Conservation (phyloP, 2,888 invertebrate genomes). For the Mythimna albipuncta region DNA sequence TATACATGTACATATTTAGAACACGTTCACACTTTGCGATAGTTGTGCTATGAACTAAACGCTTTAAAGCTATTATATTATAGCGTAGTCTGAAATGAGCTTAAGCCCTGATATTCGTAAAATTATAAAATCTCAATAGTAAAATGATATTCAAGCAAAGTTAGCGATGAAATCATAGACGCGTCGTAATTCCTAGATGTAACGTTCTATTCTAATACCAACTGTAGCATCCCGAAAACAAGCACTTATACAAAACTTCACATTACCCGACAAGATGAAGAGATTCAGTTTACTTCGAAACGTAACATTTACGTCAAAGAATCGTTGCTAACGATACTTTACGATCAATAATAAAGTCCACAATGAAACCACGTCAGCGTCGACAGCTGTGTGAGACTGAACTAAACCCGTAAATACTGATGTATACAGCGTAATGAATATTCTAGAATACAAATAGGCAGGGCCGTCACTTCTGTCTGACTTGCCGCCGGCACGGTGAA, state of each 20-base stretch:
- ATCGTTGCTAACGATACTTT: slow-evolving; percentile 78
- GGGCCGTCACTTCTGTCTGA: slow-evolving; percentile 70
- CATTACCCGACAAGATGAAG: slow-evolving; percentile 36
- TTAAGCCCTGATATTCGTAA: background rate
- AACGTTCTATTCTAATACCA: slow-evolving; percentile 14
- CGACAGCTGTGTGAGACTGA: slow-evolving; percentile 75
- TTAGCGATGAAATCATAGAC: background rate
- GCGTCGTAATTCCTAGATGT: background rate
- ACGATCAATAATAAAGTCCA: slow-evolving; percentile 83
- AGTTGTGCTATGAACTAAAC: too few species aligned
- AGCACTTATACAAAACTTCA: slow-evolving; percentile 14
- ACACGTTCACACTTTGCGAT: too few species aligned
- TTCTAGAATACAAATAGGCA: slow-evolving; percentile 70
- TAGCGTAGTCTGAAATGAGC: too few species aligned
- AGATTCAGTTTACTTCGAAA: slow-evolving; percentile 53
- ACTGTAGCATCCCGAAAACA: slow-evolving; percentile 8
- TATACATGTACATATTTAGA: too few species aligned
- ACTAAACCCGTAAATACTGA: slow-evolving; percentile 72
- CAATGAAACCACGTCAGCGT: slow-evolving; percentile 77
- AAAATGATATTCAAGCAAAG: background rate
- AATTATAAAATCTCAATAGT: too few species aligned
- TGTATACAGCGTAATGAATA: slow-evolving; percentile 68
- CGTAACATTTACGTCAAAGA: slow-evolving; percentile 64
- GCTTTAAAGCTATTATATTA: too few species aligned
- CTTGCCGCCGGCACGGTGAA: slow-evolving; percentile 64